Conservation (phyloP, 1,140 invertebrate genomes). For the Pygmarrhopalites habei region DNA sequence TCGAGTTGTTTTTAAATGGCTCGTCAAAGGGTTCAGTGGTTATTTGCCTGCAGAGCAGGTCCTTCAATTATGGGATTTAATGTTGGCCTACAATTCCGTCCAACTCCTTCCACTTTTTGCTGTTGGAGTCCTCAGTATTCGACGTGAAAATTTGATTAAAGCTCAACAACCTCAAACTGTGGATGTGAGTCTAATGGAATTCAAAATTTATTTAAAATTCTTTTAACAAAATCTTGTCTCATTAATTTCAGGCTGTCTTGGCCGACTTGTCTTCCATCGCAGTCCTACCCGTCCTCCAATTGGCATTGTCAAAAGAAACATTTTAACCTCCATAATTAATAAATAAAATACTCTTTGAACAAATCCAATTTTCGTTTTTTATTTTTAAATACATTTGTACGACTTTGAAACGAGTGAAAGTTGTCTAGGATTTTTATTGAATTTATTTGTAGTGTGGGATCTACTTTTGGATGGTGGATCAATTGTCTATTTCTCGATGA, state of each 20-base stretch:
- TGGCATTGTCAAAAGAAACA: slow-evolving; percentile 55
- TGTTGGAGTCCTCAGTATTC: slow-evolving; percentile 80
- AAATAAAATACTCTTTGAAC: no score
- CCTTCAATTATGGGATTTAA: slow-evolving; percentile 82
- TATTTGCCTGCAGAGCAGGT: slow-evolving; percentile 86
- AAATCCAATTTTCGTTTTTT: no score
- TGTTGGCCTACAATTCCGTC: slow-evolving; percentile 83
- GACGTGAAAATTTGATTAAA: slow-evolving; percentile 85
- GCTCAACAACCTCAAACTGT: slow-evolving; percentile 74
- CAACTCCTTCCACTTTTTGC: slow-evolving; percentile 81
- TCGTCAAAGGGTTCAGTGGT: slow-evolving; percentile 89
- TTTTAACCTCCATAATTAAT: slow-evolving; percentile 32
- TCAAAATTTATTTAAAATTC: background rate
- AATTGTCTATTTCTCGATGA: no score
- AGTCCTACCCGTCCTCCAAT: slow-evolving; percentile 73
- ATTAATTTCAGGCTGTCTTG: slow-evolving; percentile 61
- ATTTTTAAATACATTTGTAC: no score
- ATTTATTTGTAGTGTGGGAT: no score
- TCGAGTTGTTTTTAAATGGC: slow-evolving; percentile 87
- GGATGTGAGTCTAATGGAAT: slow-evolving; percentile 61
- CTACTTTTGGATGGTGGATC: no score
- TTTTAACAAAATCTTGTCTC: no score
- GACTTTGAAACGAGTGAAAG: no score
- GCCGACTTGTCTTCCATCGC: slow-evolving; percentile 83
- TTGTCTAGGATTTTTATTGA: no score